Conservation (phyloP, 2,113 vertebrate species). For the Candoia aspera region DNA sequence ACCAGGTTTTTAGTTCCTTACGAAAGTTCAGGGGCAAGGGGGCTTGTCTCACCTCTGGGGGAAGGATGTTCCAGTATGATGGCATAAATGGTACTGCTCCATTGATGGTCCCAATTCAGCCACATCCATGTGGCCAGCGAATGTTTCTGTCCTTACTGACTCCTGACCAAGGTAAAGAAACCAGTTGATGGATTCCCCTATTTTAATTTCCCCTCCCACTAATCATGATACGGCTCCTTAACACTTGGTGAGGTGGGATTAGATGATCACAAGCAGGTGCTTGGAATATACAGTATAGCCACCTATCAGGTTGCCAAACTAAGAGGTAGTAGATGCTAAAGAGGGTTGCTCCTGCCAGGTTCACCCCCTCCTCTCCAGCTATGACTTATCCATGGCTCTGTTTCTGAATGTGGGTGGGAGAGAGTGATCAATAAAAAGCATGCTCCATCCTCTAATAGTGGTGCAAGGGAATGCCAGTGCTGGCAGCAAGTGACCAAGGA, state of each 20-base stretch:
- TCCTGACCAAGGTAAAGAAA: background rate
- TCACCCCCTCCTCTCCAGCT: background rate
- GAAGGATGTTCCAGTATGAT: no score
- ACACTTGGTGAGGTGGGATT: background rate
- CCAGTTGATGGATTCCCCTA: background rate
- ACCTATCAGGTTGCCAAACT: background rate
- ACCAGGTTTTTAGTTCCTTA: no score
- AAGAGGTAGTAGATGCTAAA: background rate
- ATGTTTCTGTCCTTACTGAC: background rate
- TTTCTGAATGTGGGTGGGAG: background rate
- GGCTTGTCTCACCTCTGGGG: no score
- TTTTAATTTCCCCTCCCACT: background rate
- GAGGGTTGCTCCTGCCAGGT: background rate
- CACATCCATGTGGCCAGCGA: background rate
- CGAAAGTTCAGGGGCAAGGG: no score
- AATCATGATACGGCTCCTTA: background rate
- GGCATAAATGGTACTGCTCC: background rate
- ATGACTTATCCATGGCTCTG: background rate
- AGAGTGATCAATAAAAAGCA: background rate
- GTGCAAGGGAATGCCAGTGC: background rate
- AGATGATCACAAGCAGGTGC: background rate
- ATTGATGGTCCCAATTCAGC: background rate
- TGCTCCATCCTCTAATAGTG: background rate
- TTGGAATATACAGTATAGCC: background rate
- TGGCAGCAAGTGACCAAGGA: background rate